phyloP scores from a whole-genome alignment of 2,888 invertebrate species.

The Eurytoma californica region DNA sequence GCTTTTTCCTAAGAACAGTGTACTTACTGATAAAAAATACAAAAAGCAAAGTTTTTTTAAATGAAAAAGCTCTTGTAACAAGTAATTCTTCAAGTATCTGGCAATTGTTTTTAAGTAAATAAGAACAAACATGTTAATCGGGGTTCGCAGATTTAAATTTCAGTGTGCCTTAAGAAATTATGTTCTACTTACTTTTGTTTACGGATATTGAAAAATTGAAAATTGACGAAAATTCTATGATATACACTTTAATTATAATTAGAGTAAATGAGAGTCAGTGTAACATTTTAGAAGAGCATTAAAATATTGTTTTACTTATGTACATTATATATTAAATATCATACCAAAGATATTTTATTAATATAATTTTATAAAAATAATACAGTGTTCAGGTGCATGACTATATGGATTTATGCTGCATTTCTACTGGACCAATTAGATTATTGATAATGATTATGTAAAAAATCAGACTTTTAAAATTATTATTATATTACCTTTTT shows the following conservation, averaged over 20 bases:
- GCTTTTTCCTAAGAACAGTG: too few relatives aligned
- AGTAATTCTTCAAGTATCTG: too few relatives aligned
- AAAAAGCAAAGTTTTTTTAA: too few relatives aligned
- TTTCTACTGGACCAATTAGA: constrained; percentile 56
- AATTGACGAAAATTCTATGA: constrained; percentile 6
- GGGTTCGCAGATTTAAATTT: constrained; percentile 13
- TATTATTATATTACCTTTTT: constrained; percentile 41
- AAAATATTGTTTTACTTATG: constrained; percentile 51
- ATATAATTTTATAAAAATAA: constrained; percentile 45
- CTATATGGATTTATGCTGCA: constrained; percentile 42
- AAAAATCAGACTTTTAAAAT: constrained; percentile 35
- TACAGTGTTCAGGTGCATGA: constrained; percentile 38
- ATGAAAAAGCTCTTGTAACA: too few relatives aligned
- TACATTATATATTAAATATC: constrained; percentile 63
- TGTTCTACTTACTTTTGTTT: background rate
- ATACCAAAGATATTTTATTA: constrained; percentile 72
- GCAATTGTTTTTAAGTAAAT: too few relatives aligned
- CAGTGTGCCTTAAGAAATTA: constrained; percentile 41
- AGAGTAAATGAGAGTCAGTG: constrained; percentile 44
- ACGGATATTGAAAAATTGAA: constrained; percentile 19
- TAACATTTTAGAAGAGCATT: constrained; percentile 38
- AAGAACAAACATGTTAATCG: constrained; percentile 5
- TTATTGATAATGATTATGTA: constrained; percentile 27
- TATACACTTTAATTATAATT: constrained; percentile 37
- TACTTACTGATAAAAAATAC: too few relatives aligned